Conservation (phyloP, 2,888 invertebrate species). For the Priapulus caudatus region DNA sequence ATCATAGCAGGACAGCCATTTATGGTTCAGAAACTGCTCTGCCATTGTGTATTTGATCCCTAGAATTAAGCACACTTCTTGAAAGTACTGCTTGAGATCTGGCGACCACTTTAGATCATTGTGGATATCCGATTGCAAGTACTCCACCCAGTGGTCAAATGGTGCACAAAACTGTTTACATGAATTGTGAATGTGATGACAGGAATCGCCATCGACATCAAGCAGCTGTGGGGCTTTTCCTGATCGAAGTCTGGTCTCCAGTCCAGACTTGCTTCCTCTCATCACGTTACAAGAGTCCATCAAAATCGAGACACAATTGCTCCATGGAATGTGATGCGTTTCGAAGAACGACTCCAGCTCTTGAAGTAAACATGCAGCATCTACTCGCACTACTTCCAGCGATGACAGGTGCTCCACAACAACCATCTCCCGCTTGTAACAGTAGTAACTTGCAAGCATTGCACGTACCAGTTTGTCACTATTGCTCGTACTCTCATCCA, state of each 20-base stretch:
- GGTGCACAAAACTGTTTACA: constrained; percentile 10
- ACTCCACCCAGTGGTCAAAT: constrained; percentile 12
- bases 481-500: constrained; percentile 1
- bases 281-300: background rate
- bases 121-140: constrained; percentile 14
- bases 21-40: constrained; percentile 12
- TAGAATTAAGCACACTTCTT: constrained; percentile 11
- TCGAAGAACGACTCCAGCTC: background rate
- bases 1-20: constrained; percentile 17
- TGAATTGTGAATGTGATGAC: constrained; percentile 18
- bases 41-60: constrained; percentile 9
- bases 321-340: background rate
- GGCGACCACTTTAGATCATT: constrained; percentile 15
- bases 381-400: background rate
- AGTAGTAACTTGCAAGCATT: background rate
- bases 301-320: background rate
- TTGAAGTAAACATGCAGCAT: background rate
- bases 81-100: constrained; percentile 12
- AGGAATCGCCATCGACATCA: constrained; percentile 18
- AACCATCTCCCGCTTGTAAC: background rate
- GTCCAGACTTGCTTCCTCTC: background rate
- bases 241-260: background rate
- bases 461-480: background rate
- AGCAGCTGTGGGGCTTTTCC: background rate
- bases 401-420: constrained; percentile 1